phyloP scores from a whole-genome alignment of 2,888 invertebrate species.

The Drymonia ruficornis region DNA sequence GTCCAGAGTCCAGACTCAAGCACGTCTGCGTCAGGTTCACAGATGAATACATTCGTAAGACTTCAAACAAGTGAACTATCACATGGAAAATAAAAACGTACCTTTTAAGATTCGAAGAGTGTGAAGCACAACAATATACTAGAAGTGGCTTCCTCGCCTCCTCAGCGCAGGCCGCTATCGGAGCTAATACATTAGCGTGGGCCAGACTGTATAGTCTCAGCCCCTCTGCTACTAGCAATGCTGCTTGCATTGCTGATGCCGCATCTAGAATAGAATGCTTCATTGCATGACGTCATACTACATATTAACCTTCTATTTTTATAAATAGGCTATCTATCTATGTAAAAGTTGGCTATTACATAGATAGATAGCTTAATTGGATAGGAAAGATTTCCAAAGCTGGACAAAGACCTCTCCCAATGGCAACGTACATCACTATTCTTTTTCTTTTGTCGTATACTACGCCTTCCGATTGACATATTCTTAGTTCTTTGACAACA shows the following conservation, averaged over 20 bases:
- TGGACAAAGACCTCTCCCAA: too few relatives aligned
- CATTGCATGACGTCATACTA: too few relatives aligned
- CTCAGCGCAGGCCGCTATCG: slow-evolving; percentile 88
- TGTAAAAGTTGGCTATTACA: too few relatives aligned
- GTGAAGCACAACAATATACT: slow-evolving; percentile 88
- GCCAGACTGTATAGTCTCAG: slow-evolving; percentile 89
- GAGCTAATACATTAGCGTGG: slow-evolving; percentile 89
- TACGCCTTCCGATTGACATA: too few relatives aligned
- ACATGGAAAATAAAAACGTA: slow-evolving; percentile 41
- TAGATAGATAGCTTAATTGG: too few relatives aligned
- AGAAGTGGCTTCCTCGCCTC: slow-evolving; percentile 86
- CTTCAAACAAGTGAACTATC: neutral
- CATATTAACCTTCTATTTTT: too few relatives aligned
- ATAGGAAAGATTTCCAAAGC: too few relatives aligned
- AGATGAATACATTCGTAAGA: neutral
- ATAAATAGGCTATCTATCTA: too few relatives aligned
- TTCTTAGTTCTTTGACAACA: too few relatives aligned
- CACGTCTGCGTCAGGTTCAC: neutral
- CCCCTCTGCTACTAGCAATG: slow-evolving; percentile 89
- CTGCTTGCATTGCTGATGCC: slow-evolving; percentile 89
- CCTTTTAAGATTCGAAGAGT: slow-evolving; percentile 89
- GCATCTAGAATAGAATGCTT: slow-evolving; percentile 79
- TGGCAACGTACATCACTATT: too few relatives aligned
- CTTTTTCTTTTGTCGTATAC: too few relatives aligned
- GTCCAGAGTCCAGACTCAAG: neutral